Conservation (phyloP, 1,140 invertebrate species). For the Delia radicum region DNA sequence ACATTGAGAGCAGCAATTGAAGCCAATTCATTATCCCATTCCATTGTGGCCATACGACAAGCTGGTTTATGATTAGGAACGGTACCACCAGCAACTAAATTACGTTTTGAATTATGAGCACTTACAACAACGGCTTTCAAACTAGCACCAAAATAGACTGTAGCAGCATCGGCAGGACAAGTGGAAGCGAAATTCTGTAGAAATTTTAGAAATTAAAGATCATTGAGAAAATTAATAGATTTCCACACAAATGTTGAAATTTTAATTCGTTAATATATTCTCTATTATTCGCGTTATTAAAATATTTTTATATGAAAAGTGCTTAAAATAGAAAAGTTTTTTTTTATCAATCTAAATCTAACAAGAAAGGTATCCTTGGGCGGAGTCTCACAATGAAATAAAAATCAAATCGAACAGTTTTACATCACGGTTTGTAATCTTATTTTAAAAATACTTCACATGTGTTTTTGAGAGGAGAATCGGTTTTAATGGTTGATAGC, state of each 20-base stretch:
- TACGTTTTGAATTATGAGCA: slow-evolving; percentile 28
- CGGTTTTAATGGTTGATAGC: too few relatives aligned
- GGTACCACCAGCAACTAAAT: slow-evolving; percentile 27
- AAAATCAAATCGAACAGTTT: too few relatives aligned
- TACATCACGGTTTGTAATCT: too few relatives aligned
- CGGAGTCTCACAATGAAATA: too few relatives aligned
- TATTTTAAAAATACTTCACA: too few relatives aligned
- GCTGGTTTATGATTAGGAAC: not conserved
- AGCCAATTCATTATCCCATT: slow-evolving; percentile 32
- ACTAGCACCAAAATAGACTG: slow-evolving; percentile 27
- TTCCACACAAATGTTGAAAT: too few relatives aligned
- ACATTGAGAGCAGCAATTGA: slow-evolving; percentile 27
- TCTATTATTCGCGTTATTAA: not conserved
- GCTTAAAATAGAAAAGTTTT: too few relatives aligned
- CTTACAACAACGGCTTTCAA: slow-evolving; percentile 22
- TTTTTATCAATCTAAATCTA: too few relatives aligned
- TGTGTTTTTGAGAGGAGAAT: too few relatives aligned
- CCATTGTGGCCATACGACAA: slow-evolving; percentile 27
- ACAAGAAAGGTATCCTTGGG: too few relatives aligned
- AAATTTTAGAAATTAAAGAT: not conserved
- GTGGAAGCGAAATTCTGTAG: slow-evolving; percentile 32
- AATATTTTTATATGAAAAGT: too few relatives aligned
- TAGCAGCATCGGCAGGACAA: slow-evolving; percentile 36
- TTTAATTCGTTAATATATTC: not conserved
- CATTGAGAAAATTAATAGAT: too few relatives aligned